Percentiles rank a stretch among this genome's conserved stretches.
These are phyloP conservation scores for Gnathonemus echidnorhynchus DNA, from an alignment of 2,113 vertebrate species.

Conservation along the genomic window DNA sequence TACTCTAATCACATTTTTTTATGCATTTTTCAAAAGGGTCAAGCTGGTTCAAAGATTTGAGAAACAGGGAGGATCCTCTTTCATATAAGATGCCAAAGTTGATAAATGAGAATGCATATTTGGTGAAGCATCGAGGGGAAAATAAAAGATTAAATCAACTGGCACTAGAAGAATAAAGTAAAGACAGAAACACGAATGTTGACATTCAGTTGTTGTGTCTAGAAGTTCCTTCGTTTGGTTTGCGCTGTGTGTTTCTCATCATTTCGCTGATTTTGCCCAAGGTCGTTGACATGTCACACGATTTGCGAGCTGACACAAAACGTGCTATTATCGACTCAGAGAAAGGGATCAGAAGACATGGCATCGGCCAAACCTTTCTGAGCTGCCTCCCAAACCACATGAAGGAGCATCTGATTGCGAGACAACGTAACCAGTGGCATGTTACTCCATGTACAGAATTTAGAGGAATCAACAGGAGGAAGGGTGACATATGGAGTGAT, in stretches of 20 bases:
- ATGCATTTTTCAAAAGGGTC: constrained; percentile 6
- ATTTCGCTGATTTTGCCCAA: neutral
- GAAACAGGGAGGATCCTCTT: neutral
- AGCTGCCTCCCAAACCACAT: neutral
- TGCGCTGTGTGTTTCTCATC: neutral
- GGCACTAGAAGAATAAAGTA: neutral
- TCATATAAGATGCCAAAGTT: constrained; percentile 13
- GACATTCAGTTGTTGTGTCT: constrained; percentile 21
- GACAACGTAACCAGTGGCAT: neutral
- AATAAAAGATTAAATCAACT: constrained; percentile 11
- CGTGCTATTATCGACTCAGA: neutral
- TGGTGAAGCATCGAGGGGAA: constrained; percentile 4
- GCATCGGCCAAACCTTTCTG: neutral
- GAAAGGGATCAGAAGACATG: neutral
- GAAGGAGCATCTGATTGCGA: neutral
- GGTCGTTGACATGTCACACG: neutral
- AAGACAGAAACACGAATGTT: neutral
- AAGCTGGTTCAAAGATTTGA: neutral
- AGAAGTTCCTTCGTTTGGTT: neutral
- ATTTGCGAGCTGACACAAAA: neutral
- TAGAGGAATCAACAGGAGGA: neutral
- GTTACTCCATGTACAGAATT: constrained; percentile 10
- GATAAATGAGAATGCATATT: neutral
- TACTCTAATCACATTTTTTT: neutral
- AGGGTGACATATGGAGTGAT: neutral